These are phyloP conservation scores for Prietella phreatophila DNA, from an alignment of 2,113 vertebrate species.

Conservation along the genomic window DNA sequence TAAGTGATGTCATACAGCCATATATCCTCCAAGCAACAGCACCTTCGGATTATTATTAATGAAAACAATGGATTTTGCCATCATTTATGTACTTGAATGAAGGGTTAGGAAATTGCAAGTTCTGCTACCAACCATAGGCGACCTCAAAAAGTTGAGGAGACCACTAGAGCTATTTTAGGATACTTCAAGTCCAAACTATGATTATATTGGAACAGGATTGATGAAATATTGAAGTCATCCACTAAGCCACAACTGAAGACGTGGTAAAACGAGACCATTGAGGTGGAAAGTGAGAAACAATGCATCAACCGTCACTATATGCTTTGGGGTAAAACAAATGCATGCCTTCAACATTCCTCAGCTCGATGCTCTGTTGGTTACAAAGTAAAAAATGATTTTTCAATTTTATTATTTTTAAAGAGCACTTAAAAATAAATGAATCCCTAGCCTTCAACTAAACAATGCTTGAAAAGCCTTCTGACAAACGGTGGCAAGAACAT, in stretches of 20 bases:
- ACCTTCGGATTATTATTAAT: background rate
- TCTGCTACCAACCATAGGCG: background rate
- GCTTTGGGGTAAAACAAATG: background rate
- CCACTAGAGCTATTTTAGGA: slow-evolving; percentile 42
- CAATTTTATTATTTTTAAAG: no score
- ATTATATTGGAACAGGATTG: slow-evolving; percentile 27
- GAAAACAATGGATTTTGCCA: background rate
- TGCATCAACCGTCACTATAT: background rate
- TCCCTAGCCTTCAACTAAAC: background rate
- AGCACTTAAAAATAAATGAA: background rate
- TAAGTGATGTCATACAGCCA: slow-evolving; percentile 20
- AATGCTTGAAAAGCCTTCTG: background rate
- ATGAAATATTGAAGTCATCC: slow-evolving; percentile 20
- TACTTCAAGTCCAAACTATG: slow-evolving; percentile 30
- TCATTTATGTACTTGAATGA: background rate
- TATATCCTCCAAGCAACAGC: background rate
- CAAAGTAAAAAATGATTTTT: background rate
- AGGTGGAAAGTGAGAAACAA: background rate
- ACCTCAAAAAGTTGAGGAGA: slow-evolving; percentile 30
- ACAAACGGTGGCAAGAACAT: background rate
- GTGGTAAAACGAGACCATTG: background rate
- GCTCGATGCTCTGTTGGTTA: background rate
- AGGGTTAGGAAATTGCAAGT: background rate
- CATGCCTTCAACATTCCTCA: background rate
- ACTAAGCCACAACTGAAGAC: background rate